phyloP scores from a whole-genome alignment of 2,113 vertebrate species.

The Irena cyanogastra region DNA sequence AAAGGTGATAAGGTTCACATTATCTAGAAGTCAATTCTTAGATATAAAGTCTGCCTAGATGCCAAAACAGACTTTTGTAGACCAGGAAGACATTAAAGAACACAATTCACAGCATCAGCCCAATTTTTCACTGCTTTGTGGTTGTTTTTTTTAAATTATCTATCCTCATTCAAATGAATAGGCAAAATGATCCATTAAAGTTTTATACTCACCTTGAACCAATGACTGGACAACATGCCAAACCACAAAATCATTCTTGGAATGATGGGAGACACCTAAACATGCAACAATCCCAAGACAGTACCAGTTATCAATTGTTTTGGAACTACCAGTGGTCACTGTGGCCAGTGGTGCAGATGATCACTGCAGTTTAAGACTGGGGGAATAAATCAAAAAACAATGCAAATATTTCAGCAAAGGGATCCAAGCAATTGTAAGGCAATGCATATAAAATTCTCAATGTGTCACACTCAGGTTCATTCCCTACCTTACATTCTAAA shows the following conservation, averaged over 20 bases:
- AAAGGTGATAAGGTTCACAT: not conserved
- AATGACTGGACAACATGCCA: not conserved
- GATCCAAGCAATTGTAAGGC: not conserved
- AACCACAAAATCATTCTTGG: not conserved
- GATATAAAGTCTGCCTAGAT: not conserved
- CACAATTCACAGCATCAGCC: not conserved
- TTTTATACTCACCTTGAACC: not conserved
- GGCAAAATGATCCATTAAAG: not conserved
- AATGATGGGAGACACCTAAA: not conserved
- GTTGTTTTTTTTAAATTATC: not conserved
- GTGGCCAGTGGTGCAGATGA: not conserved
- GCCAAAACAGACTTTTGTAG: not conserved
- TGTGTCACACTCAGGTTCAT: not conserved
- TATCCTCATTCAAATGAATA: not conserved
- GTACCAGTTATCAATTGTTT: not conserved
- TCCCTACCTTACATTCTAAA: not conserved
- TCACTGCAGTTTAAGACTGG: not conserved
- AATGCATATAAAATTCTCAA: not conserved
- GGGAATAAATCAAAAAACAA: not conserved
- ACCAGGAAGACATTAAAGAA: not conserved
- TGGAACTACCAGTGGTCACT: not conserved
- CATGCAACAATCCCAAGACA: not conserved
- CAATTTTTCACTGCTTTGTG: not conserved
- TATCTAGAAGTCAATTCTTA: not conserved
- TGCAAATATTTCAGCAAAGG: not conserved